Evolutionary conservation across 35 echinoderm and acorn worm species (phyloP).

Genomic region (Hemicentrotus pulcherrimus): DNA sequence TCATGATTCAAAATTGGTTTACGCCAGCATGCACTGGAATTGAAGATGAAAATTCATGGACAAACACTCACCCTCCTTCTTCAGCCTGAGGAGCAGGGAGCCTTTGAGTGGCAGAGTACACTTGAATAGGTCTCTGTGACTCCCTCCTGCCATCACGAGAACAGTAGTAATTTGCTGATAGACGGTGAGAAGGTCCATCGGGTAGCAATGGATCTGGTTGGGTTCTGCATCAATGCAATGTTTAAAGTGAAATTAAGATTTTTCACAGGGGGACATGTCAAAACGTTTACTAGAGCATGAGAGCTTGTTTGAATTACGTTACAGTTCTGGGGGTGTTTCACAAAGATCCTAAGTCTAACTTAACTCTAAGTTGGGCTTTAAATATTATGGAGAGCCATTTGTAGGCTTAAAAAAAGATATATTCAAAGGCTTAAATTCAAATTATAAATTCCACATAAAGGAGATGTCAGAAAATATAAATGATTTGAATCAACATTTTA

Average conservation of each 20-base stretch:
- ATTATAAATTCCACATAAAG: too few relatives aligned
- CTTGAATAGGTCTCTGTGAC: constrained; percentile 57
- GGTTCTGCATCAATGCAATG: constrained; percentile 50
- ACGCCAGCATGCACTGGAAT: neutral
- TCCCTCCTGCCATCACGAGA: constrained; percentile 83
- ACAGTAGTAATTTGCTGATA: constrained; percentile 82
- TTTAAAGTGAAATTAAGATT: too few relatives aligned
- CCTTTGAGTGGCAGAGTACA: constrained; percentile 73
- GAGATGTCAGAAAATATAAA: too few relatives aligned
- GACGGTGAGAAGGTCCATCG: constrained; percentile 76
- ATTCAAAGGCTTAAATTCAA: too few relatives aligned
- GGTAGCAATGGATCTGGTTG: constrained; percentile 83
- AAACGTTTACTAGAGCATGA: too few relatives aligned
- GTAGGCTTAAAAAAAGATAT: too few relatives aligned
- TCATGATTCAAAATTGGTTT: neutral
- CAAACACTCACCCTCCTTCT: constrained; percentile 40
- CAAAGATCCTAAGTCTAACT: neutral
- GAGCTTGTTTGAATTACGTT: too few relatives aligned
- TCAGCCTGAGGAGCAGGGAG: constrained; percentile 59
- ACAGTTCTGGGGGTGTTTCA: too few relatives aligned
- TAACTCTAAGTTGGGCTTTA: neutral
- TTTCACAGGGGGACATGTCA: too few relatives aligned
- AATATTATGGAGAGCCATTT: too few relatives aligned
- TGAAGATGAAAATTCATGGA: neutral
- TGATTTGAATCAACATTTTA: too few relatives aligned